Evolutionary conservation across 30 jellyfish, hydroid and myxozoan genomes (phyloP).

Genomic region (Aurelia sp.): DNA sequence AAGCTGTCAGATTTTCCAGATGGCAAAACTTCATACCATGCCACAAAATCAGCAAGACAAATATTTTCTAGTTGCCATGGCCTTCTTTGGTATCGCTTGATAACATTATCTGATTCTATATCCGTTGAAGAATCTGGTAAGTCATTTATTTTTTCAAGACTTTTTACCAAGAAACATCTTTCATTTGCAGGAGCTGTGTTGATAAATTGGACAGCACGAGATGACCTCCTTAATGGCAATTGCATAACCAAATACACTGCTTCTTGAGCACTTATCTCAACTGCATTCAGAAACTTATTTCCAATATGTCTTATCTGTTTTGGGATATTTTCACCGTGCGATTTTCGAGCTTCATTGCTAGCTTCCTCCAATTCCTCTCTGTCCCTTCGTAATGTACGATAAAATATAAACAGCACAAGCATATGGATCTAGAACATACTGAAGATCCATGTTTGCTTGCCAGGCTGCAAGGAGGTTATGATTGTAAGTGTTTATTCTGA

Average conservation of each 20-base stretch:
- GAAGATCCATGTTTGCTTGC: conserved; percentile 12
- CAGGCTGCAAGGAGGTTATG: conserved; percentile 12
- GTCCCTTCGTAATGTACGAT: conserved; percentile 31
- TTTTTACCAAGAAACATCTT: conserved; percentile 15
- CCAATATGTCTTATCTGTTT: conserved; percentile 33
- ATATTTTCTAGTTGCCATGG: conserved; percentile 12
- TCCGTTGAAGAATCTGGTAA: conserved; percentile 27
- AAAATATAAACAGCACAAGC: conserved; percentile 43
- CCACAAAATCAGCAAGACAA: conserved; percentile 39
- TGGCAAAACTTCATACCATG: conserved; percentile 28
- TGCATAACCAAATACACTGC: conserved; percentile 27
- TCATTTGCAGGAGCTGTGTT: conserved; percentile 23
- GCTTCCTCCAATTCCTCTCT: conserved; percentile 30
- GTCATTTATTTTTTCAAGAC: not conserved
- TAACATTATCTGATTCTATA: conserved; percentile 15
- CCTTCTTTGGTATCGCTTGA: conserved; percentile 38
- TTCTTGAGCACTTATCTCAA: conserved; percentile 53
- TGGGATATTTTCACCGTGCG: not conserved
- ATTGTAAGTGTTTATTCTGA: conserved; percentile 16
- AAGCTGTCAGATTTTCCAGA: no score
- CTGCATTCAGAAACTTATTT: conserved; percentile 40
- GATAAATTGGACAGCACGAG: conserved; percentile 30
- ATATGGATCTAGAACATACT: conserved; percentile 32
- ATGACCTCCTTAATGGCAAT: conserved; percentile 39
- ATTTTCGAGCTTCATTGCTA: not conserved